Percentiles rank a stretch among this genome's conserved stretches.
These are phyloP conservation scores for Macrochelys suwanniensis DNA, from an alignment of 2,797 vertebrate genomes.

Conservation along the genomic window DNA sequence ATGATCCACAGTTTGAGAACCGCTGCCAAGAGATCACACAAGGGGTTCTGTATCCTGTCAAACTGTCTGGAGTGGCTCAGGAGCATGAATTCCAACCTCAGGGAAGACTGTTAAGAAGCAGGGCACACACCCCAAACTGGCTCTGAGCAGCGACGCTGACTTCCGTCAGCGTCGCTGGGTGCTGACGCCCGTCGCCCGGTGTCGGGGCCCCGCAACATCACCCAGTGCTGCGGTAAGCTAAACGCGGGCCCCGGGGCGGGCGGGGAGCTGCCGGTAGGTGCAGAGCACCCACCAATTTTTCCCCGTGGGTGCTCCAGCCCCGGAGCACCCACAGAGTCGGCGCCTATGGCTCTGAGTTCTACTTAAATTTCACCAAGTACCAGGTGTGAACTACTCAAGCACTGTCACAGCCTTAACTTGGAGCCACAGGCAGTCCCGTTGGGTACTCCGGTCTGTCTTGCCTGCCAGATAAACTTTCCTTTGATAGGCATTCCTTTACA, in stretches of 20 bases:
- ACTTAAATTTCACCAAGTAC: background rate
- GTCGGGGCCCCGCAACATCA: too few species aligned
- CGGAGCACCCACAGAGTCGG: too few species aligned
- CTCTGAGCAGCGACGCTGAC: too few species aligned
- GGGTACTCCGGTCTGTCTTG: background rate
- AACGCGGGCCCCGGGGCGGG: too few species aligned
- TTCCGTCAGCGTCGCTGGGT: too few species aligned
- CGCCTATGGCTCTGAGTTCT: background rate
- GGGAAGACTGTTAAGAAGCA: background rate
- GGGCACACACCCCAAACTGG: background rate
- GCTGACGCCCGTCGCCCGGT: too few species aligned
- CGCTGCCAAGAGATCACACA: fast-evolving
- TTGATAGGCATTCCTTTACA: background rate
- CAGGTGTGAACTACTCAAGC: background rate
- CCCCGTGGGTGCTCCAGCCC: too few species aligned
- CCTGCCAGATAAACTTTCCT: background rate
- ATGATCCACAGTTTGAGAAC: background rate
- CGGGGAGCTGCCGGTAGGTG: too few species aligned
- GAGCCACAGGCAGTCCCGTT: background rate
- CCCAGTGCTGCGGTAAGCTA: too few species aligned
- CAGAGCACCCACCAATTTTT: too few species aligned
- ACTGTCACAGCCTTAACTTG: background rate
- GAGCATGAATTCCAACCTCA: background rate
- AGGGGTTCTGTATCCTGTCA: background rate
- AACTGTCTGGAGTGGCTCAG: background rate